A percentile compares a stretch with the other conserved stretches of the same genome.
Evolutionary conservation across 2,888 invertebrate genomes (phyloP).

Genomic region (Thera obeliscata): DNA sequence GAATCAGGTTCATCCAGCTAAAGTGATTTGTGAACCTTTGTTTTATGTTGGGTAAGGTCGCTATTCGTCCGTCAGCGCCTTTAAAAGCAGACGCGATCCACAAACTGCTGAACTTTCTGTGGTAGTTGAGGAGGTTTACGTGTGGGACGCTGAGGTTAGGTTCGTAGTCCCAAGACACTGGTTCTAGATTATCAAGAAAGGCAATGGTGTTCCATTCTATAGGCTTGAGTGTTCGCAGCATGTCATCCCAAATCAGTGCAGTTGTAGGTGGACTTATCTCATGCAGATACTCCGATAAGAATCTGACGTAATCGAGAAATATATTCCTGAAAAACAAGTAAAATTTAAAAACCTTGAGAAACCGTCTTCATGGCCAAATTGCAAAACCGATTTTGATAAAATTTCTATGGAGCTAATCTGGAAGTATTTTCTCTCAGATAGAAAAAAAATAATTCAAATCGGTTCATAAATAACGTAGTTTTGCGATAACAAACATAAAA

Average conservation of each 20-base stretch:
- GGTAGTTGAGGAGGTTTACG: slow-evolving; percentile 56
- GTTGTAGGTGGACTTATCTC: slow-evolving; percentile 77
- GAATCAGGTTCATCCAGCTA: slow-evolving; percentile 87
- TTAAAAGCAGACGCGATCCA: slow-evolving; percentile 95
- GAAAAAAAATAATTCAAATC: too few species aligned
- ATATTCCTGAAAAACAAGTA: slow-evolving; percentile 71
- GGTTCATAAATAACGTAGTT: too few species aligned
- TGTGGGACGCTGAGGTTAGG: slow-evolving; percentile 56
- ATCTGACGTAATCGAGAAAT: slow-evolving; percentile 86
- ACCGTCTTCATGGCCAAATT: neutral
- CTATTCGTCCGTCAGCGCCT: slow-evolving; percentile 86
- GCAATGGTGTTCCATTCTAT: slow-evolving; percentile 71
- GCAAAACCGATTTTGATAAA: too few species aligned
- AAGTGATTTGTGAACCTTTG: slow-evolving; percentile 89
- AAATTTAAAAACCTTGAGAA: too few species aligned
- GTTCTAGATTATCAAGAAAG: slow-evolving; percentile 82
- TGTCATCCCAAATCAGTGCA: slow-evolving; percentile 93
- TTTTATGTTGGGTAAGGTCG: slow-evolving; percentile 81
- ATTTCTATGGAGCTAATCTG: too few species aligned
- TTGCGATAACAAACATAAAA: too few species aligned
- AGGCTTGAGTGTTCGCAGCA: slow-evolving; percentile 86
- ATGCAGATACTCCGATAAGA: slow-evolving; percentile 77
- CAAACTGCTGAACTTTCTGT: slow-evolving; percentile 84
- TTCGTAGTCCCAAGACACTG: slow-evolving; percentile 89
- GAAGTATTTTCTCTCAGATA: too few species aligned